A percentile compares a stretch with the other conserved stretches of the same genome.
Conservation (phyloP, 2,113 vertebrate genomes). For the Gnathonemus longibarbis region DNA sequence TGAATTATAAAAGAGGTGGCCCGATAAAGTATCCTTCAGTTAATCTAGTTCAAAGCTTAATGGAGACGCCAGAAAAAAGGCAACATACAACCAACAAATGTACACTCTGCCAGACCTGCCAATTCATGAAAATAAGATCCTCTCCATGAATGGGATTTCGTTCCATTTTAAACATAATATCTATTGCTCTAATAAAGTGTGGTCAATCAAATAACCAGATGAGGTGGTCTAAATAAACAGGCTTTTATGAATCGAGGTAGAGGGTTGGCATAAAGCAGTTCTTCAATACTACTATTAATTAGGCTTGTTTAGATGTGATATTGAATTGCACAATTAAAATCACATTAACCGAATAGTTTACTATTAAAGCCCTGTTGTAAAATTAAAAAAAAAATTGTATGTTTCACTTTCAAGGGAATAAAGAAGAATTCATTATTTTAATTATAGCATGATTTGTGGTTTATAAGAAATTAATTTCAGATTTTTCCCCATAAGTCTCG, state of each 20-base stretch:
- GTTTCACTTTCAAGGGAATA: background rate
- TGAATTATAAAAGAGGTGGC: background rate
- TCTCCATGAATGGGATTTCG: background rate
- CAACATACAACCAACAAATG: background rate
- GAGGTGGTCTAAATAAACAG: background rate
- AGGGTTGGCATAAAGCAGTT: background rate
- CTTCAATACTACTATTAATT: background rate
- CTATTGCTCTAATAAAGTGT: background rate
- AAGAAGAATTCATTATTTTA: background rate
- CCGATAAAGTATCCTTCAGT: background rate
- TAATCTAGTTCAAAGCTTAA: background rate
- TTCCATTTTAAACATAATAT: background rate
- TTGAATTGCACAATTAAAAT: background rate
- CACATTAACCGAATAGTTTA: background rate
- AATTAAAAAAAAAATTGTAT: background rate
- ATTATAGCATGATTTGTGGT: background rate
- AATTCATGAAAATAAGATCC: background rate
- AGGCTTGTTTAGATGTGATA: background rate
- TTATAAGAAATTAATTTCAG: background rate
- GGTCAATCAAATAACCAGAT: background rate
- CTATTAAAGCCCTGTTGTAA: background rate
- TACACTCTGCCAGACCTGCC: background rate
- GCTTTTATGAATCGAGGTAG: background rate
- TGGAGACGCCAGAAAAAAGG: background rate
- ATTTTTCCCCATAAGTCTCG: background rate